Evolutionary conservation across 30 jellyfish, hydroid and myxozoan species (phyloP).

Genomic region (Turritopsis dohrnii): DNA sequence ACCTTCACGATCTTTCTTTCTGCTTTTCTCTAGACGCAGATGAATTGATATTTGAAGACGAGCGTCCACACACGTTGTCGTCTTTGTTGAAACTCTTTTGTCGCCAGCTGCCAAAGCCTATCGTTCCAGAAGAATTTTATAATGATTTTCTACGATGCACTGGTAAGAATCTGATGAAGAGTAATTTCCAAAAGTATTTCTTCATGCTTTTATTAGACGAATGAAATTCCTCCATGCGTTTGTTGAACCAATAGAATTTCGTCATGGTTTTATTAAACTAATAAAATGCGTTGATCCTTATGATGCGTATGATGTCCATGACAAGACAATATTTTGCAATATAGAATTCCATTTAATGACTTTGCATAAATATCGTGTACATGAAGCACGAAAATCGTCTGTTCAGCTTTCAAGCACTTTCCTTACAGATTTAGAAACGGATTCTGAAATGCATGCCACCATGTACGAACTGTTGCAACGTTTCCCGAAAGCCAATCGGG

Average conservation of each 20-base stretch:
- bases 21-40: slow-evolving; percentile 37
- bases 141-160: slow-evolving; percentile 68
- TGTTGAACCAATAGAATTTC: background rate
- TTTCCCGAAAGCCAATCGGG: slow-evolving; percentile 73
- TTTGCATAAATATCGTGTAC: too few relatives aligned
- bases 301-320: too few relatives aligned
- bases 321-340: too few relatives aligned
- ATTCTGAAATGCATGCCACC: slow-evolving; percentile 61
- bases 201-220: background rate
- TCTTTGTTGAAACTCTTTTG: slow-evolving; percentile 74
- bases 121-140: slow-evolving; percentile 68
- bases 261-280: background rate
- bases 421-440: slow-evolving; percentile 53
- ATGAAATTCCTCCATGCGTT: background rate
- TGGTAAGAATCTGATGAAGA: slow-evolving; percentile 38
- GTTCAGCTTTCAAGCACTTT: background rate
- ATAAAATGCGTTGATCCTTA: too few relatives aligned
- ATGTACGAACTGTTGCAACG: slow-evolving; percentile 64
- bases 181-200: background rate
- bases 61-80: slow-evolving; percentile 69
- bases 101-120: slow-evolving; percentile 85
- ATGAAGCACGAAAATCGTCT: too few relatives aligned
- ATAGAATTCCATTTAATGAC: too few relatives aligned
- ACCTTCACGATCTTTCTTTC: too few relatives aligned
- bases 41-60: slow-evolving; percentile 50